Conservation (phyloP, 2,113 vertebrate genomes). For the Tylochromis polylepis region DNA sequence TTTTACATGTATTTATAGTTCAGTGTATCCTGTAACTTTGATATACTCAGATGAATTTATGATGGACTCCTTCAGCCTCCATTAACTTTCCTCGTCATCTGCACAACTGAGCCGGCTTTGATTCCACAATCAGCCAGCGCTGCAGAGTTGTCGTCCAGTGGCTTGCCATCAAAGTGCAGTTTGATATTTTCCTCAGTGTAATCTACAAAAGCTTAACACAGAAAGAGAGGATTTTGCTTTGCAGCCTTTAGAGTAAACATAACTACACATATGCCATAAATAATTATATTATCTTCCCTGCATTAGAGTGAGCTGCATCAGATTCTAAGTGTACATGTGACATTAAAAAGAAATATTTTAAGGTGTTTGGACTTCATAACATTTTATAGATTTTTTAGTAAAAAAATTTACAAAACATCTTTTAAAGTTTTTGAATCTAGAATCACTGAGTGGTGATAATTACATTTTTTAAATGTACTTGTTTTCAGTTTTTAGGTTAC, state of each 20-base stretch:
- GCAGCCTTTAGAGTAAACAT: neutral
- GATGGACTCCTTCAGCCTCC: neutral
- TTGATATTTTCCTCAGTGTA: neutral
- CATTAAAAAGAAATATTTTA: neutral
- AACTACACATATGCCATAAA: neutral
- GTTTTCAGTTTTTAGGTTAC: neutral
- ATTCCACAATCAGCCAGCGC: neutral
- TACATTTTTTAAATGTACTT: accelerated
- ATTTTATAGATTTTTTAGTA: too few species aligned
- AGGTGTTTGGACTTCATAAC: too few species aligned
- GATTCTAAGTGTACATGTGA: accelerated
- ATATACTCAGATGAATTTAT: neutral
- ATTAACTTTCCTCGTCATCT: neutral
- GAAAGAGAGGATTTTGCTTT: neutral
- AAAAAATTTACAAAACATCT: neutral
- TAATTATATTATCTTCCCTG: neutral
- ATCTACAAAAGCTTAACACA: neutral
- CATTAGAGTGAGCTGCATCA: too few species aligned
- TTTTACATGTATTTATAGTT: neutral
- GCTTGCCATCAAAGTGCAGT: neutral
- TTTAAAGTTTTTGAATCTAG: neutral
- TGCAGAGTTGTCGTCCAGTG: neutral
- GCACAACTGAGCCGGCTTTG: accelerated
- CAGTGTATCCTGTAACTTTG: neutral
- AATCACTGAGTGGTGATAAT: neutral